Evolutionary conservation across 2,113 vertebrate genomes (phyloP).

Genomic region (Alligator mississippiensis): DNA sequence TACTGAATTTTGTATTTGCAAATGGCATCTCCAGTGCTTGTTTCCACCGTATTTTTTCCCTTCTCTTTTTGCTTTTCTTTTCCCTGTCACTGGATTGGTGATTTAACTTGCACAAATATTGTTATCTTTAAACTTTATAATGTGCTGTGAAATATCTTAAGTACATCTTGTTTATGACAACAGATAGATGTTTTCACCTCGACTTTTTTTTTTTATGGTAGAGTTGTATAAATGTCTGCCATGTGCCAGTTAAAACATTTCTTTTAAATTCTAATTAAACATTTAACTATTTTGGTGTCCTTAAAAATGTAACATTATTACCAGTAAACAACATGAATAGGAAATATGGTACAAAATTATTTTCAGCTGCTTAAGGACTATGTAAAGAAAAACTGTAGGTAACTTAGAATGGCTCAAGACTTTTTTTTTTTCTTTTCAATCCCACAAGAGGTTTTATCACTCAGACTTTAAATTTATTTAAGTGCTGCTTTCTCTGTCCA

Average conservation of each 20-base stretch:
- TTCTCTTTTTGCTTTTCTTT: not conserved
- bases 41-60: not conserved
- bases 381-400: not conserved
- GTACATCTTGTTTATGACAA: not conserved
- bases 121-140: too few relatives aligned
- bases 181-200: not conserved
- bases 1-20: not conserved
- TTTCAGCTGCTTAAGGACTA: not conserved
- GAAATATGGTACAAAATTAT: not conserved
- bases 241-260: not conserved
- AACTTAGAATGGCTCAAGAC: not conserved
- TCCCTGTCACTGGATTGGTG: not conserved
- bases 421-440: not conserved
- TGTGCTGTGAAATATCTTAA: not conserved
- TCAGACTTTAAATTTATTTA: not conserved
- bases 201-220: not conserved
- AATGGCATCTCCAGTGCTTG: not conserved
- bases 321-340: not conserved
- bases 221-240: not conserved
- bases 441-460: not conserved
- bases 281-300: not conserved
- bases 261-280: not conserved
- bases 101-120: too few relatives aligned
- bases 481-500: not conserved
- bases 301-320: not conserved